Percentiles rank a stretch among this genome's conserved stretches.
Evolutionary conservation across 2,113 vertebrate species (phyloP).

Genomic region (Phrynocephalus versicolor): DNA sequence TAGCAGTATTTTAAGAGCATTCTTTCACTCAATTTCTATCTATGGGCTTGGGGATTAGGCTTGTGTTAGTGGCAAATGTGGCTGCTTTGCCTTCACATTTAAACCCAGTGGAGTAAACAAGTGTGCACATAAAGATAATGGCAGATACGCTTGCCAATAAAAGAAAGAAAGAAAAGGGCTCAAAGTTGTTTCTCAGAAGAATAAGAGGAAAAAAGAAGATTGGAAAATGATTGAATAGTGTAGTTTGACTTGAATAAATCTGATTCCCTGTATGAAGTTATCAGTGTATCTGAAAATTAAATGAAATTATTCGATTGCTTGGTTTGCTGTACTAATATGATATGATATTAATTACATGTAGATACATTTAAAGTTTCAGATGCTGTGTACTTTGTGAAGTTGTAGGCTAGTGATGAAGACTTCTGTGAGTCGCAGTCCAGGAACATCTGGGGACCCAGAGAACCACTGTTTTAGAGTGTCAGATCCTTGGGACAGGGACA

Average conservation of each 20-base stretch:
- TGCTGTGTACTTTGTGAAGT: no score
- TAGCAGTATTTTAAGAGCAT: background rate
- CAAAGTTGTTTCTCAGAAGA: background rate
- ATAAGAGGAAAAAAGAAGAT: background rate
- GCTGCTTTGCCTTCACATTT: background rate
- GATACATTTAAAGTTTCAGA: no score
- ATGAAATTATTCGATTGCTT: background rate
- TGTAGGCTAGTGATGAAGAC: no score
- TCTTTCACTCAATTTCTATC: background rate
- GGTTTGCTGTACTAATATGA: background rate
- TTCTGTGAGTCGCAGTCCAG: no score
- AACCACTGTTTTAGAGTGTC: no score
- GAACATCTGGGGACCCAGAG: no score
- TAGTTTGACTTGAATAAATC: background rate
- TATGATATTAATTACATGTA: background rate
- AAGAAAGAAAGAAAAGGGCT: background rate
- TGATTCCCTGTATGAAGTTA: background rate
- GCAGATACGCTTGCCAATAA: background rate
- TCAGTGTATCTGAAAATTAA: no score
- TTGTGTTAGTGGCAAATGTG: background rate
- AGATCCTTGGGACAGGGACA: no score
- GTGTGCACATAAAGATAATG: background rate
- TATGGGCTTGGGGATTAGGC: background rate
- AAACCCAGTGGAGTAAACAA: background rate
- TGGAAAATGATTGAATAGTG: background rate